Base-by-base conservation (phyloP, 2,113 vertebrate genomes). In the Colistium nudipinnis region DNA sequence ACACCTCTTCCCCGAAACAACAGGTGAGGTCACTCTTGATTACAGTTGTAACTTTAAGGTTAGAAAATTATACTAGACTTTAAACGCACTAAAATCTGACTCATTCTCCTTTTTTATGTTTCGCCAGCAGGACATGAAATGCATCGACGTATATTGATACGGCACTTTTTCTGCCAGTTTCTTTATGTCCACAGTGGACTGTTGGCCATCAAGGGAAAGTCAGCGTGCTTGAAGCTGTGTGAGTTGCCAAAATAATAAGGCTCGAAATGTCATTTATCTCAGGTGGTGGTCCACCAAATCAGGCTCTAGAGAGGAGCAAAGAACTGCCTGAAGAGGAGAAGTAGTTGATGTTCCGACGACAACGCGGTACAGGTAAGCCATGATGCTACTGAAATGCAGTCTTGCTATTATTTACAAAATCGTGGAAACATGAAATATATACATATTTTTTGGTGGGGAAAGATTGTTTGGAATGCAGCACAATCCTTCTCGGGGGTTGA, bases 1-100 rank as follows among this genome's bases (percentile, higher is more conserved):
- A 44, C 38, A 28, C 33, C 4, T 59, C 38, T 64, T 7, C 13
- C 1, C n/a, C 31, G 39, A 68, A 78, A 70, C 27, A 55, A 6
- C 49, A 87, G 85, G 84, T 90, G 68, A 89, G 87, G 16, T 54
- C 22, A 48, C 57, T 45, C 19, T 2, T 62, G 4, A 38, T 22
- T 53, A 35, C 35, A 66, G 14, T 20, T 54, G 12, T 54, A 10
- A 4, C 24, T 49, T 3, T 31, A 17, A 61, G 9, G 20, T 19
- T 13, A 38, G 16, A 7, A 66, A 43, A 51, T 60, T 12, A 8
- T 12, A 16, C 16, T 7, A 22, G 48, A 57, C 20, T 27, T 0
- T 1, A 33, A 44, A 48, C 43, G 0, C 20, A 3, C 49, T 44
- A 39, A 54, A 44, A 27, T 17, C 0, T n/a, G 16, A 57, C 1